Percentiles rank a stretch among this genome's conserved stretches.
Evolutionary conservation across 2,113 vertebrate species (phyloP).

Genomic region (Scolopax mira): DNA sequence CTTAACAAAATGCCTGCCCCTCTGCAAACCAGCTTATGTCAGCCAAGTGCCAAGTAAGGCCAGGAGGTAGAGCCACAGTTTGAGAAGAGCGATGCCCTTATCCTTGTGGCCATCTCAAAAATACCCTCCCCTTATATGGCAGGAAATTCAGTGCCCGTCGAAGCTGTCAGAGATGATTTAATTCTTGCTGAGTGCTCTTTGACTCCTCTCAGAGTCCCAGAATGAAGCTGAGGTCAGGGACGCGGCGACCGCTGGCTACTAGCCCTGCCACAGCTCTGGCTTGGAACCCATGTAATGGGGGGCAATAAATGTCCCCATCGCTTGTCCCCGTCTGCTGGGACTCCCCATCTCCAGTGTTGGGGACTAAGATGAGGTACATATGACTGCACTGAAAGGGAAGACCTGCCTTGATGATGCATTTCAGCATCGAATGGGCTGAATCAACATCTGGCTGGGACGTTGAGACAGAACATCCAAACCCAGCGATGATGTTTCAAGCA

Average conservation of each 20-base stretch:
- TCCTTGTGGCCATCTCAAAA: background rate
- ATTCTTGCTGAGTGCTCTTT: conserved; percentile 28
- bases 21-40: background rate
- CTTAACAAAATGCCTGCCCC: background rate
- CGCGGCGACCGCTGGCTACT: background rate
- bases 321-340: background rate
- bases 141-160: background rate
- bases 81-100: background rate
- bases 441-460: background rate
- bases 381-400: background rate
- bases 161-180: conserved; percentile 22
- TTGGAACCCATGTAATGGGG: rapidly evolving
- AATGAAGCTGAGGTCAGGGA: conserved; percentile 15
- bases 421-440: background rate
- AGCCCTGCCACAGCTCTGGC: background rate
- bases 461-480: background rate
- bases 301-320: background rate
- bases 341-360: background rate
- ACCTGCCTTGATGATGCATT: background rate
- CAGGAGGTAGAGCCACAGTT: background rate
- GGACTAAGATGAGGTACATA: background rate
- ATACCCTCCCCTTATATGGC: background rate
- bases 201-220: background rate
- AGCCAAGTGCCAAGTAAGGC: background rate
- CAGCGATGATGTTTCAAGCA: background rate